phyloP scores from a whole-genome alignment of 2,113 vertebrate species.

The Tachysurus fulvidraco region DNA sequence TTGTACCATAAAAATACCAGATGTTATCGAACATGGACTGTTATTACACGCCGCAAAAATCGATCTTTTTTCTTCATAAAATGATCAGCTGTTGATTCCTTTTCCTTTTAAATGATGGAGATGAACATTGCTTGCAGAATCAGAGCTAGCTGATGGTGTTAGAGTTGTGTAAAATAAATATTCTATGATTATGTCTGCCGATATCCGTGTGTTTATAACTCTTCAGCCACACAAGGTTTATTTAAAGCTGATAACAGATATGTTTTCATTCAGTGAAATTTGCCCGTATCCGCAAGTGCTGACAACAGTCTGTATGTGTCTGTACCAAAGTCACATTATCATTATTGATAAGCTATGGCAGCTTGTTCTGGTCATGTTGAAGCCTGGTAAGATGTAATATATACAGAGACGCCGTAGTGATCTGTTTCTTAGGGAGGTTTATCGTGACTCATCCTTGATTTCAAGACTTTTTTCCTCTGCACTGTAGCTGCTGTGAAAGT shows the following conservation, averaged over 20 bases:
- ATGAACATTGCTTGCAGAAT: neutral
- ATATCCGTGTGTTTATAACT: neutral
- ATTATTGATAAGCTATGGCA: slow-evolving; percentile 37
- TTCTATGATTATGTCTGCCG: neutral
- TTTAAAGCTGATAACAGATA: neutral
- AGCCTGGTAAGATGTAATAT: slow-evolving; percentile 17
- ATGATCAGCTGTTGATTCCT: neutral
- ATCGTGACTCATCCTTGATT: slow-evolving; percentile 7
- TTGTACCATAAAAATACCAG: neutral
- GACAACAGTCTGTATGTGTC: slow-evolving; percentile 34
- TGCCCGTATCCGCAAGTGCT: slow-evolving; percentile 35
- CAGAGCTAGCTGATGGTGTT: neutral
- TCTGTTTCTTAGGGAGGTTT: slow-evolving; percentile 28
- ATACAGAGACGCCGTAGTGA: neutral
- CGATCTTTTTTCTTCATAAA: neutral
- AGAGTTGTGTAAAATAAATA: neutral
- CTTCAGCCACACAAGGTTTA: neutral
- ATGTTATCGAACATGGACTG: neutral
- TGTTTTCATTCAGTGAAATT: neutral
- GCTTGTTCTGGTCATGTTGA: neutral
- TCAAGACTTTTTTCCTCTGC: neutral
- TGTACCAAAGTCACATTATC: slow-evolving; percentile 41
- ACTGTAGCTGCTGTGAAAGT: neutral
- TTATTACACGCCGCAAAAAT: neutral
- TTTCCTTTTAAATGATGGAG: neutral